A percentile compares a stretch with the other conserved stretches of the same genome.
phyloP scores from a whole-genome alignment of 2,113 vertebrate species.

The Glaucidium brasilianum region DNA sequence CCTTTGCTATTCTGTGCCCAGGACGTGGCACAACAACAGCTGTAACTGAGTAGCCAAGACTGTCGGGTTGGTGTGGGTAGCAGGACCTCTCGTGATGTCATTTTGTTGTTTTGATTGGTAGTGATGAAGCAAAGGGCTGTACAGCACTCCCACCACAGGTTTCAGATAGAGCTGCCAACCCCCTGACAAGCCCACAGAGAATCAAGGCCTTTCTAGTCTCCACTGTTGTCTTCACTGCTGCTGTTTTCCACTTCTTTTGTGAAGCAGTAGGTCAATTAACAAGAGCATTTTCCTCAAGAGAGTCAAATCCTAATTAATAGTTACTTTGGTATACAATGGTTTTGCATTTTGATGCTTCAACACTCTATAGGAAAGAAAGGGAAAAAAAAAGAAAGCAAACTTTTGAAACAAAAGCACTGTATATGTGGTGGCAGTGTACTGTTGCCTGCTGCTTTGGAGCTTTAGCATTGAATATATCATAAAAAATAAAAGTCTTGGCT shows the following conservation, averaged over 20 bases:
- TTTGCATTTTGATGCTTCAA: background rate
- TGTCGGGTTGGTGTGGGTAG: background rate
- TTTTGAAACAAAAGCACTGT: background rate
- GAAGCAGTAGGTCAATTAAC: background rate
- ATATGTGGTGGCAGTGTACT: background rate
- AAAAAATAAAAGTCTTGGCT: background rate
- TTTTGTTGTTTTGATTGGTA: background rate
- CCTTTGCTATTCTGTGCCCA: background rate
- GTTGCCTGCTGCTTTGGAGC: background rate
- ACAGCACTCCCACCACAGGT: fast-evolving
- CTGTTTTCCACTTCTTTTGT: background rate
- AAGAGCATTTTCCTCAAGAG: background rate
- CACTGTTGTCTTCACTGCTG: background rate
- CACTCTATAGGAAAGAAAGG: background rate
- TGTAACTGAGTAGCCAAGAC: background rate
- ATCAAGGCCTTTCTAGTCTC: background rate
- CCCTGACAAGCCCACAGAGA: background rate
- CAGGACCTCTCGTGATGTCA: background rate
- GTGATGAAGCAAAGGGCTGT: background rate
- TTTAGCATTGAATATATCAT: background rate
- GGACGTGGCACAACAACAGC: background rate
- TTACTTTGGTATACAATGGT: background rate
- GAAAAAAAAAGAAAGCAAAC: background rate
- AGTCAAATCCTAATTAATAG: background rate
- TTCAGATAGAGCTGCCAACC: background rate